A percentile compares a stretch with the other conserved stretches of the same genome.
Conservation (phyloP, 1,140 invertebrate species). For the Oedothorax gibbosus region DNA sequence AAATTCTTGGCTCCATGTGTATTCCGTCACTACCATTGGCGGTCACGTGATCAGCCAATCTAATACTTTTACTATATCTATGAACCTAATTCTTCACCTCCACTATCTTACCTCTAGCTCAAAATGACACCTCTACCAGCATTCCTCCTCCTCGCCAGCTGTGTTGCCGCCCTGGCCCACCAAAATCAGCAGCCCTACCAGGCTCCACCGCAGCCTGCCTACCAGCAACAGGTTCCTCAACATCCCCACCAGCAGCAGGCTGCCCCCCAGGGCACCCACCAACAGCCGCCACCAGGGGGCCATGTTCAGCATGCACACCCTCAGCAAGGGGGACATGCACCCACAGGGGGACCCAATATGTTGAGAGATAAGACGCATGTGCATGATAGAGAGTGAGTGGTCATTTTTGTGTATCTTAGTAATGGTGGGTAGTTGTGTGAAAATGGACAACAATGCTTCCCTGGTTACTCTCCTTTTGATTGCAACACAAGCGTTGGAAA, state of each 20-base stretch:
- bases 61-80: too few relatives aligned
- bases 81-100: too few relatives aligned
- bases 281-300: constrained; percentile 46
- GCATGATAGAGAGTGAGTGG: constrained; percentile 64
- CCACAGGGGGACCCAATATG: constrained; percentile 18
- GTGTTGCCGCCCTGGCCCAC: not conserved
- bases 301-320: constrained; percentile 16
- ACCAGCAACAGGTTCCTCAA: constrained; percentile 39
- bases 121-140: too few relatives aligned
- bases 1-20: too few relatives aligned
- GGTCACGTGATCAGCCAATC: too few relatives aligned
- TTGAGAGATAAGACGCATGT: constrained; percentile 62
- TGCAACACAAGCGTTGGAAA: too few relatives aligned
- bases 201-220: constrained; percentile 39
- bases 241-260: constrained; percentile 40
- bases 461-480: too few relatives aligned
- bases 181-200: constrained; percentile 36
- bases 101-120: too few relatives aligned
- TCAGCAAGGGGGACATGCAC: constrained; percentile 29
- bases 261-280: constrained; percentile 5
- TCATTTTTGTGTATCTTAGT: not conserved
- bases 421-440: too few relatives aligned
- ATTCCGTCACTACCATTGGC: too few relatives aligned
- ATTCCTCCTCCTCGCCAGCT: not conserved
- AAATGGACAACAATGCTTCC: too few relatives aligned